Evolutionary conservation across 2,797 vertebrate genomes (phyloP), one percentile per base, ranked within the genome.

Genomic region (Cephalopachus bancanus): DNA sequence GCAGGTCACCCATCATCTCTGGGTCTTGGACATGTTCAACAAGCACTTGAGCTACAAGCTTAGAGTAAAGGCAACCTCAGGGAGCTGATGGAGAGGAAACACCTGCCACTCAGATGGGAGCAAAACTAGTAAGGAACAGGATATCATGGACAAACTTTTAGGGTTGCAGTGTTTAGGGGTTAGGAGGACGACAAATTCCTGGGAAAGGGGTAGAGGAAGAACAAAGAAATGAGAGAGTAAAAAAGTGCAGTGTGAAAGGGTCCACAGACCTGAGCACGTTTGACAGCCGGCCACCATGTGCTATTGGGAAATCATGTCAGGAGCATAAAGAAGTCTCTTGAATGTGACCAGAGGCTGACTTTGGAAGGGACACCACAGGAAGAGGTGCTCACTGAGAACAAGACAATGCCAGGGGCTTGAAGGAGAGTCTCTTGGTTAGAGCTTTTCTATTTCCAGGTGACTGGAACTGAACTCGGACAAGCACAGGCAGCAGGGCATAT

Each of bases 1-100:
- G 8, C 92, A 96, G 95, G 88, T 93, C 88, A 88, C 67, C 89
- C 94, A 76, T 16, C 55, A 60, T 37, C 37, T 7, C 67, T 26
- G 17, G 67, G 95, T 88, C 81, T 71, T 86, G 3, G 10, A 75
- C 28, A 26, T 75, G 10, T 9, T 80, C 60, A 67, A 19, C 15
- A 33, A 44, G 7, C 57, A 16, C 83, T 67, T 78, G 37, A 95
- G 15, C 5, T 89, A 67, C 6, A 67, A 20, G 49, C 53, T 92
- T 76, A 75, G 69, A 89, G n/a, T 83, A 24, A 69, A 49, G 55
- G 81, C 87, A 86, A 49, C 16, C 49, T 30, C n/a, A 92, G 2
- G 83, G n/a, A 51, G 10, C 22, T 20, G 55, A 28, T 6, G 51
- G 89, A 96, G 24, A 79, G 72, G 80, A 79, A 65, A 8, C 10